Conservation (phyloP, 2,888 invertebrate species). For the Platycnemis pennipes region DNA sequence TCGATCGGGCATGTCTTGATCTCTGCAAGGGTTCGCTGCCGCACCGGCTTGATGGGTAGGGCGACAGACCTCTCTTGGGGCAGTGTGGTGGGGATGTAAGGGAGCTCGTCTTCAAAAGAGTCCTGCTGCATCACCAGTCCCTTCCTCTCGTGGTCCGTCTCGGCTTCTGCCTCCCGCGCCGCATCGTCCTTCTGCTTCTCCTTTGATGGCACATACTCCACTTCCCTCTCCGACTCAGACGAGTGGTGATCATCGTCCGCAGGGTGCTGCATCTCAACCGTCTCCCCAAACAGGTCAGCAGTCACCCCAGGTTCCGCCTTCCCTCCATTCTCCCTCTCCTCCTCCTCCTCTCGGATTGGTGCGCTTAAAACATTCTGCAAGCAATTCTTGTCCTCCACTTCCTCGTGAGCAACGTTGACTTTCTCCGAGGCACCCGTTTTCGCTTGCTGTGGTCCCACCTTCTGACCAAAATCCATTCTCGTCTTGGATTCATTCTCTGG, state of each 20-base stretch:
- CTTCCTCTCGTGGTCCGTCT: constrained; percentile 86
- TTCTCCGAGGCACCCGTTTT: neutral
- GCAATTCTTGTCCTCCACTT: constrained; percentile 21
- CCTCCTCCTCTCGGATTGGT: constrained; percentile 60
- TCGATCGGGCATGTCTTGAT: constrained; percentile 86
- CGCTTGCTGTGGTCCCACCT: neutral
- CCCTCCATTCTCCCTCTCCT: neutral
- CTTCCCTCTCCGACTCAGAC: constrained; percentile 86
- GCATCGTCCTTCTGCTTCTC: constrained; percentile 73
- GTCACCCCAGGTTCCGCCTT: neutral
- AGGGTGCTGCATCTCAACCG: constrained; percentile 17
- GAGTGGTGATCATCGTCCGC: constrained; percentile 77
- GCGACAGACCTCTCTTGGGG: constrained; percentile 92
- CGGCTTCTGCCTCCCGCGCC: constrained; percentile 79
- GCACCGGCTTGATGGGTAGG: constrained; percentile 90
- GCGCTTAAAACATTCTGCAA: constrained; percentile 49
- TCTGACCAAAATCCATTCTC: neutral
- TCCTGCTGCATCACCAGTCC: constrained; percentile 89
- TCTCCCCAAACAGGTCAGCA: neutral
- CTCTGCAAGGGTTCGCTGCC: constrained; percentile 80
- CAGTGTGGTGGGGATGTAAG: constrained; percentile 94
- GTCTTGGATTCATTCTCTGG: neutral
- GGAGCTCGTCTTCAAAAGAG: constrained; percentile 92
- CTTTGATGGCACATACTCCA: constrained; percentile 51
- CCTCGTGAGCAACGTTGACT: neutral